phyloP scores from a whole-genome alignment of 2,797 vertebrate genomes.

The Hypotaenidia okinawae region DNA sequence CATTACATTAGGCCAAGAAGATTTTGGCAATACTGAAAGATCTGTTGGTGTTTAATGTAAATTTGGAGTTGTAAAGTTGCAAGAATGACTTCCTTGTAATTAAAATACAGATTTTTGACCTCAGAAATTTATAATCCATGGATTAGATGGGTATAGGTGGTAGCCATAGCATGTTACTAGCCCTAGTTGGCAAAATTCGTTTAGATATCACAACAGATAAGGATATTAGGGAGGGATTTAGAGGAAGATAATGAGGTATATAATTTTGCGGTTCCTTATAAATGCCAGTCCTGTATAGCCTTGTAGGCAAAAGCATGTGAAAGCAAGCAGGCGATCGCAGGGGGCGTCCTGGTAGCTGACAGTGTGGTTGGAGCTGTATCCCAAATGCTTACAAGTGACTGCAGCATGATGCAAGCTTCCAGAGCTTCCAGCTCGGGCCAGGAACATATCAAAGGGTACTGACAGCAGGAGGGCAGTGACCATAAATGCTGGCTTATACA shows the following conservation, averaged over 20 bases:
- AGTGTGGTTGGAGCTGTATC: neutral
- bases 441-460: neutral
- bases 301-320: neutral
- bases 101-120: neutral
- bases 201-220: neutral
- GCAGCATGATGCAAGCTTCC: neutral
- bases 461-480: neutral
- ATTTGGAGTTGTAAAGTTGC: neutral
- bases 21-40: neutral
- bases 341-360: neutral
- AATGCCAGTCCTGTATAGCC: neutral
- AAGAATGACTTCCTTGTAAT: neutral
- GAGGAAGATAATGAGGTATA: neutral
- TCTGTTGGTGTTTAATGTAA: neutral
- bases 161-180: neutral
- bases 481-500: neutral
- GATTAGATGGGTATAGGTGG: neutral
- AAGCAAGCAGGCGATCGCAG: neutral
- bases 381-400: neutral
- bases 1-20: neutral
- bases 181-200: neutral
- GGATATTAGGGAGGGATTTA: conserved; percentile 1
- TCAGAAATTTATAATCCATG: neutral
- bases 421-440: neutral
- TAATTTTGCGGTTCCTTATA: neutral